Conservation (phyloP, 1,140 invertebrate genomes). For the Melipona quadrifasciata region DNA sequence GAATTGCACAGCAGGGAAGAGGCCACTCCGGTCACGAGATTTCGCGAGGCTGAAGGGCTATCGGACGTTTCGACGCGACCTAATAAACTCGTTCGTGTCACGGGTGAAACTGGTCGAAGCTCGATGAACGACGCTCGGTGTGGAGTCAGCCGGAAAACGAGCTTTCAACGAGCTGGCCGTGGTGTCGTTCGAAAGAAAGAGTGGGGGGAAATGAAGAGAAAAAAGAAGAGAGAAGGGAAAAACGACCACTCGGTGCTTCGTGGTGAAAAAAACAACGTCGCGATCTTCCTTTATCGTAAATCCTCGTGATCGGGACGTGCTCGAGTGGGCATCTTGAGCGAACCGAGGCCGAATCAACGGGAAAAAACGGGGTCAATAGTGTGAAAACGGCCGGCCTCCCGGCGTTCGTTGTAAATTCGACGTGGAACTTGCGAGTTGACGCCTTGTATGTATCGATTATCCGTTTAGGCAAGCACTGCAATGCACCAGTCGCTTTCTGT, state of each 20-base stretch:
- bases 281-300: conserved; percentile 58
- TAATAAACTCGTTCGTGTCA: conserved; percentile 28
- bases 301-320: conserved; percentile 57
- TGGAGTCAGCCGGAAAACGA: conserved; percentile 36
- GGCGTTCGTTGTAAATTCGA: conserved; percentile 62
- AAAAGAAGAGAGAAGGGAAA: not conserved
- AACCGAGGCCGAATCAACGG: not conserved
- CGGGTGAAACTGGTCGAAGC: conserved; percentile 7
- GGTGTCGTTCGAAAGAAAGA: not conserved
- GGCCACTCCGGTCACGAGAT: not conserved
- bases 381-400: conserved; percentile 53
- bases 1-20: not conserved
- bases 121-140: conserved; percentile 15
- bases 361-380: conserved; percentile 69
- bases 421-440: conserved; percentile 67
- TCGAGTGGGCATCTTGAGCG: conserved; percentile 53
- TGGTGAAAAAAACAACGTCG: conserved; percentile 24
- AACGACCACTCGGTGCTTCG: not conserved
- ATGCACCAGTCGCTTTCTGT: conserved; percentile 70
- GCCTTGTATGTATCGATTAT: conserved; percentile 74
- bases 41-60: not conserved
- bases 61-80: not conserved
- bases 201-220: not conserved
- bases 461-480: conserved; percentile 72
- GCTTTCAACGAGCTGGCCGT: not conserved